These are phyloP conservation scores for Drosophila mojavensis DNA, from an alignment of 1,140 invertebrate species.

Conservation along the genomic window DNA sequence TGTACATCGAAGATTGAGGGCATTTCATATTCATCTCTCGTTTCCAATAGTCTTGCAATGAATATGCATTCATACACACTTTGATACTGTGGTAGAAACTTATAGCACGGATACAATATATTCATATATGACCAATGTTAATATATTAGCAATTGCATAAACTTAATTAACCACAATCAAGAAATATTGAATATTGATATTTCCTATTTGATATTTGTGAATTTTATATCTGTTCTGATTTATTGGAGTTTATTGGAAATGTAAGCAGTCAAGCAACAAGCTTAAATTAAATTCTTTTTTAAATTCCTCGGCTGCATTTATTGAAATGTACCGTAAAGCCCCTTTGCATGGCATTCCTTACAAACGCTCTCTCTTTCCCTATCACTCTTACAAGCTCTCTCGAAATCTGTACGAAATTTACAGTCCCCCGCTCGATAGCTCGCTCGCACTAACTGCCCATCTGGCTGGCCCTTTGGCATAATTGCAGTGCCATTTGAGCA, in stretches of 20 bases:
- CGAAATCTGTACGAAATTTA: slow-evolving; percentile 8
- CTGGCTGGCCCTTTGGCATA: slow-evolving; percentile 30
- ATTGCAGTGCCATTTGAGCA: slow-evolving; percentile 54
- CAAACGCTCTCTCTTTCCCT: slow-evolving; percentile 2
- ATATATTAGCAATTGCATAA: no score
- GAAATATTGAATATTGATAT: no score
- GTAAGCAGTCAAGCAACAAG: slow-evolving; percentile 6
- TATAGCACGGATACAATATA: no score
- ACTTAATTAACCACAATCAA: background rate
- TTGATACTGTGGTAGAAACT: no score
- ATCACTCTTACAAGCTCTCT: background rate
- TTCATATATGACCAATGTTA: no score
- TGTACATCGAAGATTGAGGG: no score
- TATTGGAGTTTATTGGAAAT: slow-evolving; percentile 3
- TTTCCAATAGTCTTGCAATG: no score
- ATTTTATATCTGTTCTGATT: background rate
- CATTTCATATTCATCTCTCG: no score
- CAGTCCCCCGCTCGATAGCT: background rate
- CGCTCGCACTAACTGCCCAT: slow-evolving; percentile 17
- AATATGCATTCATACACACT: no score
- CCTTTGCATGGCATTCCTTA: slow-evolving; percentile 5
- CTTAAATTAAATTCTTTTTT: slow-evolving; percentile 25
- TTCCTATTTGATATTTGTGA: no score
- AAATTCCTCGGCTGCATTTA: slow-evolving; percentile 12
- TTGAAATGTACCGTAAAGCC: slow-evolving; percentile 1